phyloP scores from a whole-genome alignment of 1,140 invertebrate species.

The Eupristina koningsbergeri region DNA sequence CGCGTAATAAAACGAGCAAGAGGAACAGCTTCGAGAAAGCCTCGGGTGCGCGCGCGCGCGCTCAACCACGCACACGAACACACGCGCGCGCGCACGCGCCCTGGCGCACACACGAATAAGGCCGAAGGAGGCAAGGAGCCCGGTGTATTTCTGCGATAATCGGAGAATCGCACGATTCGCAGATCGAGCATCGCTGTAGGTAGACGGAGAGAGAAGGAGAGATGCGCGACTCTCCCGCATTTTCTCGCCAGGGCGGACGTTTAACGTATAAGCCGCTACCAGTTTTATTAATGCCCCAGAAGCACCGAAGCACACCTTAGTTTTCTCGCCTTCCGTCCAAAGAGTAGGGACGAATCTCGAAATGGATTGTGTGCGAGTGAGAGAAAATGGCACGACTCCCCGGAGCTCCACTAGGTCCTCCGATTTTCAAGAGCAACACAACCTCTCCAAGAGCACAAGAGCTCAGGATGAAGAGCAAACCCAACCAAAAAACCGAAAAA shows the following conservation, averaged over 20 bases:
- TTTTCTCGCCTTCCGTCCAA: slow-evolving; percentile 51
- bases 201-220: slow-evolving; percentile 44
- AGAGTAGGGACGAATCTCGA: background rate
- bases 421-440: slow-evolving; percentile 30
- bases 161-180: slow-evolving; percentile 49
- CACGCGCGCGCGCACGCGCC: background rate
- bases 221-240: slow-evolving; percentile 27
- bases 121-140: background rate
- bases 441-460: slow-evolving; percentile 5
- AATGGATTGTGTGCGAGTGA: background rate
- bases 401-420: slow-evolving; percentile 50
- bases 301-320: slow-evolving; percentile 58
- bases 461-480: background rate
- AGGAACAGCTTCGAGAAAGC: background rate
- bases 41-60: background rate
- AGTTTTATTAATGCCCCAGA: slow-evolving; percentile 72
- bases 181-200: slow-evolving; percentile 43
- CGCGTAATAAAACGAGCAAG: background rate
- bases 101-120: slow-evolving; percentile 15
- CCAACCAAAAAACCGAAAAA: slow-evolving; percentile 23
- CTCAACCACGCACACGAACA: slow-evolving; percentile 16
- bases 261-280: slow-evolving; percentile 74
- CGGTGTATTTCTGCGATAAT: slow-evolving; percentile 49
- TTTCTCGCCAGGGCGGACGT: slow-evolving; percentile 66
- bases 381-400: slow-evolving; percentile 62